Evolutionary conservation across 2,113 vertebrate genomes (phyloP).

Genomic region (Nesogale talazaci): DNA sequence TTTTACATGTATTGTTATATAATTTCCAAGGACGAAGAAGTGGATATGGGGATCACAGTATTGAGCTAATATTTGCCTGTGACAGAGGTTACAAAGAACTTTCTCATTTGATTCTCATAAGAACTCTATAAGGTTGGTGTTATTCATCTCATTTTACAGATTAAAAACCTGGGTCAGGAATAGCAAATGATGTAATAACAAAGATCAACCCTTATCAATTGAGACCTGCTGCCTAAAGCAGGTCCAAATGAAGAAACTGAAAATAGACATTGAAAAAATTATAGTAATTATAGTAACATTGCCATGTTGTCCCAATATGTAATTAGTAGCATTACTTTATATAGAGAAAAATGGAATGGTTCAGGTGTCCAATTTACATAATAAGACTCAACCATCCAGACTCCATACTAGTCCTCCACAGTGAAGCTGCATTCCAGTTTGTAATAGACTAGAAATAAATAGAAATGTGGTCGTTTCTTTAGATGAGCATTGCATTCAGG

Average conservation of each 20-base stretch:
- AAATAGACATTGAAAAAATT: background rate
- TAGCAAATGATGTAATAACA: background rate
- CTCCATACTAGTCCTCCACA: background rate
- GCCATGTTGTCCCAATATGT: background rate
- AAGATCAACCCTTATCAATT: background rate
- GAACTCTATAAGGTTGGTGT: background rate
- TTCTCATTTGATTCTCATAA: slow-evolving; percentile 2
- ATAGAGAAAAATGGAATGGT: background rate
- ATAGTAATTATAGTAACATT: background rate
- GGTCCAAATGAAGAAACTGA: background rate
- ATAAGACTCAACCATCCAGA: background rate
- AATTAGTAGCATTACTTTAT: background rate
- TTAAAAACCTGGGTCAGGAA: background rate
- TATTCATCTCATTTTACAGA: background rate
- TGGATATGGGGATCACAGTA: background rate
- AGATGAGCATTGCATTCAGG: background rate
- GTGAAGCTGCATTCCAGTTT: background rate
- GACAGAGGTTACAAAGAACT: slow-evolving; percentile 28
- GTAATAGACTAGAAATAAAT: background rate
- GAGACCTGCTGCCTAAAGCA: background rate
- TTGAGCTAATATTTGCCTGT: background rate
- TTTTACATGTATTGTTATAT: background rate
- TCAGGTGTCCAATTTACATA: background rate
- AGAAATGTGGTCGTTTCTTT: background rate
- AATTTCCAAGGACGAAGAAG: slow-evolving; percentile 26